Conservation (phyloP, 2,797 vertebrate species). For the Gallinago stenura region DNA sequence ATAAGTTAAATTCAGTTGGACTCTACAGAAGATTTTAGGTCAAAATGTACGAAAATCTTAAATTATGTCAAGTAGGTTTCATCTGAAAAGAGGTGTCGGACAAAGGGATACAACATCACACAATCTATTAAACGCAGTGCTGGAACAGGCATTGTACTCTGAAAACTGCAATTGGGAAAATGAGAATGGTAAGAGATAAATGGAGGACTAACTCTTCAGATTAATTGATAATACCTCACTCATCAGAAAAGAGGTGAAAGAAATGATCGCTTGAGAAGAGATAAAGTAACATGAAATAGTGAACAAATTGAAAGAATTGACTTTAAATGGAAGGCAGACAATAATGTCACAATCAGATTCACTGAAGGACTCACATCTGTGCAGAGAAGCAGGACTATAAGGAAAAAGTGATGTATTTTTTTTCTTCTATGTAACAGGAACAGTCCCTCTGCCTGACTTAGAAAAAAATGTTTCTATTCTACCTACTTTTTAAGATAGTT, state of each 20-base stretch:
- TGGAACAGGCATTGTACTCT: neutral
- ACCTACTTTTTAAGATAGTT: neutral
- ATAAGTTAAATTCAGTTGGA: neutral
- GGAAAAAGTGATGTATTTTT: neutral
- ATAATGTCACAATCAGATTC: slow-evolving; percentile 1
- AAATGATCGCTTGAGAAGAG: slow-evolving; percentile 21
- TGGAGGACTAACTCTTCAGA: slow-evolving; percentile 22
- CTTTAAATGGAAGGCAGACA: slow-evolving; percentile 38
- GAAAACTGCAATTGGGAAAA: neutral
- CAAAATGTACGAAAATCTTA: neutral
- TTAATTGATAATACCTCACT: slow-evolving; percentile 48
- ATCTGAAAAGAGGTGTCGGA: neutral
- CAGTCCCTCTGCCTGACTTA: neutral
- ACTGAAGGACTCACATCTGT: neutral
- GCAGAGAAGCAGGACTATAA: neutral
- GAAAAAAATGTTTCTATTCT: neutral
- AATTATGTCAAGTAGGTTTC: neutral
- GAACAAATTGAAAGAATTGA: slow-evolving; percentile 42
- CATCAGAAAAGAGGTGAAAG: slow-evolving; percentile 11
- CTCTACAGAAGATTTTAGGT: neutral
- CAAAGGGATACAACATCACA: neutral
- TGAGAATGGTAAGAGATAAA: neutral
- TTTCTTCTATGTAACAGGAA: neutral
- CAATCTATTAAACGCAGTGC: neutral
- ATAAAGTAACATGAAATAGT: neutral